phyloP scores from a whole-genome alignment of 1,140 invertebrate genomes.

The Lepeophtheirus salmonis region DNA sequence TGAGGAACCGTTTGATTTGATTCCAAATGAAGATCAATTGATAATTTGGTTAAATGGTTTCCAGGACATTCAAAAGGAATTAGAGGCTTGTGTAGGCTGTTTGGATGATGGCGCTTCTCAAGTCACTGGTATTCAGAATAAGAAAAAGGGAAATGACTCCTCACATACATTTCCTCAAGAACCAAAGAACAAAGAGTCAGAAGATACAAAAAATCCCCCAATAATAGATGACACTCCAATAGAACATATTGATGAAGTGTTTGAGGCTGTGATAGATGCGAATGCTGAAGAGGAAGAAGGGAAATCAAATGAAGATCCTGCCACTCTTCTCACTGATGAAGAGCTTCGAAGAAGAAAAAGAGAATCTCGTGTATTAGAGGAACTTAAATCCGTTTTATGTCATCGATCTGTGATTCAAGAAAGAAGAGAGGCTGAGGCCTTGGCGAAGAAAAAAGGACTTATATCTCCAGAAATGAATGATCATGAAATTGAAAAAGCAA shows the following conservation, averaged over 20 bases:
- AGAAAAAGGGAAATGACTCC: too few relatives aligned
- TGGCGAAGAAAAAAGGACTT: not conserved
- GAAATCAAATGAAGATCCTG: not conserved
- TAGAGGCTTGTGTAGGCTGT: constrained; percentile 11
- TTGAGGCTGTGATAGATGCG: not conserved
- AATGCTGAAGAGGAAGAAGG: not conserved
- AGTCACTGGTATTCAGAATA: too few relatives aligned
- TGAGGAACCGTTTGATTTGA: not conserved
- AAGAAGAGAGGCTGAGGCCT: not conserved
- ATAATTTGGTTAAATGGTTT: constrained; percentile 7
- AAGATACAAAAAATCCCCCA: not conserved
- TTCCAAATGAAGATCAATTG: constrained; percentile 1
- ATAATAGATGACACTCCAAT: not conserved
- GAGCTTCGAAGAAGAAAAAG: not conserved
- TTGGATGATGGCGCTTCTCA: constrained; percentile 12
- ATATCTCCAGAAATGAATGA: not conserved
- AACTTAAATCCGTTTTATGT: not conserved
- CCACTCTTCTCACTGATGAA: too few relatives aligned
- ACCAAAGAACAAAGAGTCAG: not conserved
- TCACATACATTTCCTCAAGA: constrained; percentile 11
- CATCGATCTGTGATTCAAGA: not conserved
- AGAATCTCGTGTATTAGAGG: not conserved
- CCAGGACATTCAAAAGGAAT: constrained; percentile 8
- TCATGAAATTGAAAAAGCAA: not conserved
- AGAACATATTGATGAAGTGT: constrained; percentile 7